A percentile compares a stretch with the other conserved stretches of the same genome.
phyloP scores from a whole-genome alignment of 2,113 vertebrate species.

The Andinoacara biseriatus region DNA sequence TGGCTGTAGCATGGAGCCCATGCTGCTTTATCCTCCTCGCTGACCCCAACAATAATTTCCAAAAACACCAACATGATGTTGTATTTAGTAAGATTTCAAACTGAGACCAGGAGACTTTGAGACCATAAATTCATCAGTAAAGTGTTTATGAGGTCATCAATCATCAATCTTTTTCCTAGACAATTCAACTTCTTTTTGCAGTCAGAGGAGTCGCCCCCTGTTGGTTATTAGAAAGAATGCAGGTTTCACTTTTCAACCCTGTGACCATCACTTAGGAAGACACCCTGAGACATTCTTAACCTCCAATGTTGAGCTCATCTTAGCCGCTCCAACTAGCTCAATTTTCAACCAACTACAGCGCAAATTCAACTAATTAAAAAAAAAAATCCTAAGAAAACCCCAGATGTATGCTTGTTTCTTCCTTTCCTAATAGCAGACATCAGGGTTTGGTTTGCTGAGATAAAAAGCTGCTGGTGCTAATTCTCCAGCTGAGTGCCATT shows the following conservation, averaged over 20 bases:
- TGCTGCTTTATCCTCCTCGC: too few species aligned
- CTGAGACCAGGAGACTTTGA: too few species aligned
- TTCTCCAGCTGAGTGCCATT: not conserved
- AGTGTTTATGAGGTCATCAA: not conserved
- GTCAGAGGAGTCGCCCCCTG: not conserved
- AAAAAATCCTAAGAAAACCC: not conserved
- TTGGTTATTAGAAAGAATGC: not conserved
- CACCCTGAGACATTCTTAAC: too few species aligned
- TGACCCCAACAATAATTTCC: too few species aligned
- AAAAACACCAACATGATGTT: too few species aligned
- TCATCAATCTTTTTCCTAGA: not conserved
- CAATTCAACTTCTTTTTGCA: not conserved
- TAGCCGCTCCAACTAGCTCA: not conserved
- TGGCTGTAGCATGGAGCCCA: too few species aligned
- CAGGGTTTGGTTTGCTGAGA: not conserved
- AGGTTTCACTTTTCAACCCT: too few species aligned
- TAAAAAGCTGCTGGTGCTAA: not conserved
- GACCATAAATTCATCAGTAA: too few species aligned
- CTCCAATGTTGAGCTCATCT: not conserved
- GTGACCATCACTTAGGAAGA: not conserved
- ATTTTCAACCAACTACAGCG: not conserved
- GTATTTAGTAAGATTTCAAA: too few species aligned
- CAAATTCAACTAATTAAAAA: not conserved
- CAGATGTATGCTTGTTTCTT: not conserved
- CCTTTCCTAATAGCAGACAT: not conserved